Base-by-base conservation (phyloP, 2,113 vertebrate species). In the Oncorhynchus tshawytscha region DNA sequence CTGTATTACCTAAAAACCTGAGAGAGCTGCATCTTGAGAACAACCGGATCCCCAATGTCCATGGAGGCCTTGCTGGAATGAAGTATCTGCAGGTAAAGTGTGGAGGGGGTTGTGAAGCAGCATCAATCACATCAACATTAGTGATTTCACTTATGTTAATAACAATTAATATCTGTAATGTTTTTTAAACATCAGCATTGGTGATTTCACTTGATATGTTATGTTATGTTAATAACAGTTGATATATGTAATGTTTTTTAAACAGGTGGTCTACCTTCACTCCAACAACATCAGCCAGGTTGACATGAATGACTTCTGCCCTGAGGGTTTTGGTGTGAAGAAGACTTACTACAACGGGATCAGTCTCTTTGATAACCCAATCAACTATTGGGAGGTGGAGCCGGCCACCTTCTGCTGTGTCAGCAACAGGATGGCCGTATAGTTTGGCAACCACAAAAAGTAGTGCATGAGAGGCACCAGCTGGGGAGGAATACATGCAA, bases 371-470 rank as follows among this genome's bases (percentile, higher is more conserved):
- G 88, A 91, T 74, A 94, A 95, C 80, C 94, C 94, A 0, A 90
- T 95, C 57, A 91, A 91, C 7, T 94, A 93, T 81, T 94, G 94
- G 94, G 94, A 94, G 77, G 94, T 95, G 45, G 92, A 93, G 75
- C 92, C 93, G 0, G 84, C 92, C 27, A 87, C 94, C 3, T 94
- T 94, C 88, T 92, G 93, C 78, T 95, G 94, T 0, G 92, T 94
- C 79, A 92, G 88, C 0, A 89, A 93, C 78, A 89, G 91, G 67
- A 86, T 92, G 82, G 92, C 92, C 49, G 89, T 95, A 81, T 94
- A 94, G 86, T 92, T 95, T 20, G 93, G 94, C 75, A 94, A 95
- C 83, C 91, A 94, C 85, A 94, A 91, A 74, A 94, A 94, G 83
- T 94, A 93, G 85, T 89, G 11, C 65, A 15, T 45, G 39, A 45